Conservation (phyloP, 2,888 invertebrate species). For the Morpho helenor region DNA sequence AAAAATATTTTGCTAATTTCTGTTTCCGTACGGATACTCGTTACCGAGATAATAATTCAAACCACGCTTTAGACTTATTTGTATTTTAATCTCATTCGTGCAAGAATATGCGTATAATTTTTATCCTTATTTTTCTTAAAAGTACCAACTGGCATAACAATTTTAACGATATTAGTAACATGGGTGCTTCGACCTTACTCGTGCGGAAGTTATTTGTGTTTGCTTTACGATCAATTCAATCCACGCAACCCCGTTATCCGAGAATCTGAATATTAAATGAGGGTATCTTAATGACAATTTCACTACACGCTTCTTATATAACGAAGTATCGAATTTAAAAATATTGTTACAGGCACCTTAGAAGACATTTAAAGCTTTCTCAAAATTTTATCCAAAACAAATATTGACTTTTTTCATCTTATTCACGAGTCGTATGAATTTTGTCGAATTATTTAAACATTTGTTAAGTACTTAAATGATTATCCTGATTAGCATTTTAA, state of each 20-base stretch:
- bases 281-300: conserved; percentile 9
- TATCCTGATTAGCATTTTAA: too few relatives aligned
- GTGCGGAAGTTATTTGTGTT: conserved; percentile 19
- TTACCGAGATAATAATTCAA: too few relatives aligned
- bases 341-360: conserved; percentile 1
- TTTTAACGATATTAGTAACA: conserved; percentile 10
- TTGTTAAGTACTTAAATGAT: too few relatives aligned
- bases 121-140: conserved; percentile 3
- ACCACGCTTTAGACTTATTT: too few relatives aligned
- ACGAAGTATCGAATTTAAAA: conserved; percentile 11
- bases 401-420: too few relatives aligned
- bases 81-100: too few relatives aligned
- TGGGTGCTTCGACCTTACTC: conserved; percentile 15
- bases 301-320: conserved; percentile 8
- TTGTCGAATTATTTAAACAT: too few relatives aligned
- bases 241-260: conserved; percentile 12
- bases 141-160: conserved; percentile 4
- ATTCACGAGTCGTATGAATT: too few relatives aligned
- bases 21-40: too few relatives aligned
- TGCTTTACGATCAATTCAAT: conserved; percentile 21
- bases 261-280: conserved; percentile 20
- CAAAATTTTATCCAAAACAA: too few relatives aligned
- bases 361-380: background rate
- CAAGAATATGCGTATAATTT: background rate
- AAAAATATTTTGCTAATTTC: too few relatives aligned